A percentile compares a stretch with the other conserved stretches of the same genome.
These are phyloP conservation scores for Helogale parvula DNA, from an alignment of 2,113 vertebrate genomes.

Conservation along the genomic window DNA sequence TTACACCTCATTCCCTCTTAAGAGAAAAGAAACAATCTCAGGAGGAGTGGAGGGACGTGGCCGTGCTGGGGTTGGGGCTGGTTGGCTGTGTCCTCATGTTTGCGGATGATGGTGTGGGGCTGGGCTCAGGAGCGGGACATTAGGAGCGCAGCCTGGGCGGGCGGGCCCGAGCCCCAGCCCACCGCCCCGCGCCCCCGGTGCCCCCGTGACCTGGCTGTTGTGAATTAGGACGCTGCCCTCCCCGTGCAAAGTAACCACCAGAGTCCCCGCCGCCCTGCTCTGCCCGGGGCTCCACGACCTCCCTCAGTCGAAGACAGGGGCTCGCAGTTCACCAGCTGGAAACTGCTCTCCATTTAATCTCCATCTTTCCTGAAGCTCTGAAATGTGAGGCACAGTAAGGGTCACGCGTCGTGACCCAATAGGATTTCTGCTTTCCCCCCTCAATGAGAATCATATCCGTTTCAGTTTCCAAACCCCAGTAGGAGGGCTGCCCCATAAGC, in stretches of 20 bases:
- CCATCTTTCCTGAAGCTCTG: background rate
- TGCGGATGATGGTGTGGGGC: background rate
- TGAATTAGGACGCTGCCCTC: background rate
- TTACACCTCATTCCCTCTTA: background rate
- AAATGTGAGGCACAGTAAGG: background rate
- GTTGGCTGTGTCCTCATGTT: background rate
- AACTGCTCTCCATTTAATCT: background rate
- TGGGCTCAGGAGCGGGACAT: fast-evolving
- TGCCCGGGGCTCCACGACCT: too few relatives aligned
- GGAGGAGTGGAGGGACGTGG: background rate
- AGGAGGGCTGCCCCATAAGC: background rate
- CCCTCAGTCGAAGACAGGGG: background rate
- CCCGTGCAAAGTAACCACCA: background rate
- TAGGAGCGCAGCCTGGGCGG: too few relatives aligned
- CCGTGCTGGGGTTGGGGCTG: background rate
- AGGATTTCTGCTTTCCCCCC: background rate
- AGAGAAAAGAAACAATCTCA: background rate
- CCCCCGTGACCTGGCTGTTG: background rate
- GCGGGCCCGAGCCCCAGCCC: background rate
- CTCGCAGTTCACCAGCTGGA: background rate
- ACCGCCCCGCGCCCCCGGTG: fast-evolving
- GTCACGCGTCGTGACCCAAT: background rate
- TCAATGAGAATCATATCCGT: background rate
- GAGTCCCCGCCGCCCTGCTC: background rate
- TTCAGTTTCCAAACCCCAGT: background rate